Base-by-base conservation (phyloP, 2,113 vertebrate species). In the Ammodytes dubius region DNA sequence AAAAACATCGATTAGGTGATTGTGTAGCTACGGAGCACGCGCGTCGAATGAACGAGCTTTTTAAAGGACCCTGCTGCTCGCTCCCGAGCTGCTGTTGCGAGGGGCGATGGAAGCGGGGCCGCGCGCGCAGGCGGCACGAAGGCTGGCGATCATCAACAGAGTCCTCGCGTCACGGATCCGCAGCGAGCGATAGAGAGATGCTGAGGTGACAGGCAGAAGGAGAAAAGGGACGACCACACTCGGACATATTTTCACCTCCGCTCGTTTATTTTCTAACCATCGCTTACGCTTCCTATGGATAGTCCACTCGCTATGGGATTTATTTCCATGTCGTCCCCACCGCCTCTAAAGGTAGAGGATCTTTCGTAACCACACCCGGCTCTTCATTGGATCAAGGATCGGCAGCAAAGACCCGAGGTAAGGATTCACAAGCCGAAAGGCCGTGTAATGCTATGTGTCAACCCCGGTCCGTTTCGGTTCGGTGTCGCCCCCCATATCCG, bases 161-260 rank as follows among this genome's bases (percentile, higher is more conserved):
- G 68, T 53, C 86, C 87, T 90, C 87, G 87, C 95, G 93, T 95
- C 95, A 93, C 93, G 92, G 93, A 93, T 94, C 95, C 90, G 95
- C 95, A 94, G 94, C 92, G 90, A 84, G 61, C 78, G 87, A 87
- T 56, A 75, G 89, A 93, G 89, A 93, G 94, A 95, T 95, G 95
- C 93, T 91, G 94, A 91, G 92, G 91, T 94, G 95, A 93, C 92
- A 91, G 87, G 88, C 84, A 81, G 91, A 84, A 92, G 89, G 88
- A 92, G 84, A 90, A 88, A 82, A 77, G 75, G 80, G 84, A 89
- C 90, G 77, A 80, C 53, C 85, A 12, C 65, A 3, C 43, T 40
- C 66, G 14, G 47, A 79, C 81, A 63, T 60, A 67, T 68, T 70
- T 13, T 66, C 52, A 39, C 70, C 56, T 15, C 43, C 11, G 70